Conservation (phyloP, 2,888 invertebrate species). For the Mesoligia furuncula region DNA sequence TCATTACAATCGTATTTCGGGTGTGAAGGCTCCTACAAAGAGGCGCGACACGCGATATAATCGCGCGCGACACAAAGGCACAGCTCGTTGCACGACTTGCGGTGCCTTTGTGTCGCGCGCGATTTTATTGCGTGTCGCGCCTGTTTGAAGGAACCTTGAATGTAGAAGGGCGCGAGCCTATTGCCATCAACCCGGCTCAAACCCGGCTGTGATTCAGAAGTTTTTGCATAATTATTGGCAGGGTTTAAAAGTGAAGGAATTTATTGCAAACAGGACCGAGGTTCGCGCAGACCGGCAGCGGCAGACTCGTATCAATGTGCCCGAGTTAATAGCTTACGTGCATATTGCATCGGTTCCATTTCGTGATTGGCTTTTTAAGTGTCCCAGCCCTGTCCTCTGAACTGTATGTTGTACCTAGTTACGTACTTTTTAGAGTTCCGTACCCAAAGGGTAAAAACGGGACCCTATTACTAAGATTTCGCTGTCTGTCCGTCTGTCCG, state of each 20-base stretch:
- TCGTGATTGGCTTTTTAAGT: slow-evolving; percentile 75
- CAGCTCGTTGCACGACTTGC: too few relatives aligned
- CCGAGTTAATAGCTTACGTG: slow-evolving; percentile 75
- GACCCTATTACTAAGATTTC: too few relatives aligned
- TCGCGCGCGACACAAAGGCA: too few relatives aligned
- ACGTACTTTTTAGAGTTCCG: slow-evolving; percentile 15
- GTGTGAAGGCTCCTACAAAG: too few relatives aligned
- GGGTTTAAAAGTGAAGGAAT: slow-evolving; percentile 48
- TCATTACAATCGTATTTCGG: neutral
- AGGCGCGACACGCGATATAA: too few relatives aligned
- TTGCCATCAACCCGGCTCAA: neutral
- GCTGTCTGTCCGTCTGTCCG: too few relatives aligned
- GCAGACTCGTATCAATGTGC: slow-evolving; percentile 46
- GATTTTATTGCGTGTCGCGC: too few relatives aligned
- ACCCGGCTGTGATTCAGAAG: slow-evolving; percentile 1
- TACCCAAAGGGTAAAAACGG: too few relatives aligned
- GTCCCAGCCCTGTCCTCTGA: slow-evolving; percentile 41
- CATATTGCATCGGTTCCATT: slow-evolving; percentile 76
- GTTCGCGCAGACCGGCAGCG: slow-evolving; percentile 8
- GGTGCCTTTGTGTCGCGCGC: too few relatives aligned
- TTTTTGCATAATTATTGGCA: slow-evolving; percentile 56
- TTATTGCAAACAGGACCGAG: slow-evolving; percentile 44
- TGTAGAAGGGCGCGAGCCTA: neutral
- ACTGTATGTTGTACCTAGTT: slow-evolving; percentile 19
- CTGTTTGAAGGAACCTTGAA: too few relatives aligned